phyloP scores from a whole-genome alignment of 2,797 vertebrate species.

The Acanthopagrus latus region DNA sequence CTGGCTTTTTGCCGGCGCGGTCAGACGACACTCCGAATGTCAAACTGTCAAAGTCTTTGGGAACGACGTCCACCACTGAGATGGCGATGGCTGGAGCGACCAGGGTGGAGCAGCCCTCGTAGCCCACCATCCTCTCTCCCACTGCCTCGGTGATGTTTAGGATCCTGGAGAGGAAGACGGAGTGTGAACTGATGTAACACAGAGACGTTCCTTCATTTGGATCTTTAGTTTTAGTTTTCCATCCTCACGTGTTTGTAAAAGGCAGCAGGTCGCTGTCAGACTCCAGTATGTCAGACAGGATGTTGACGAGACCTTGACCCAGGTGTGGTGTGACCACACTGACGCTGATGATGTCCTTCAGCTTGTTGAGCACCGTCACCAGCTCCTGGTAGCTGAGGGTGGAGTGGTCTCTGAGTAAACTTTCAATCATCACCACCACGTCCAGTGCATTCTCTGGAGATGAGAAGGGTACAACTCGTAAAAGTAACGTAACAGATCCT shows the following conservation, averaged over 20 bases:
- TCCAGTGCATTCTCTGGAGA: conserved; percentile 87
- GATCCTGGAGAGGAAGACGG: conserved; percentile 81
- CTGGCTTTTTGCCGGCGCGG: conserved; percentile 66
- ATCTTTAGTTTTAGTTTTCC: not conserved
- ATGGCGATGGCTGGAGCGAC: conserved; percentile 80
- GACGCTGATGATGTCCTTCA: conserved; percentile 80
- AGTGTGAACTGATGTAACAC: not conserved
- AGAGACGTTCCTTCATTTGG: not conserved
- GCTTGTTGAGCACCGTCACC: conserved; percentile 85
- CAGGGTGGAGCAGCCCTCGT: conserved; percentile 78
- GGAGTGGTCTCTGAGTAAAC: conserved; percentile 78
- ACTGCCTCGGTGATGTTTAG: conserved; percentile 87
- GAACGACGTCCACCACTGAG: conserved; percentile 81
- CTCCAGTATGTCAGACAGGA: conserved; percentile 85
- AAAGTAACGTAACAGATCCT: not conserved
- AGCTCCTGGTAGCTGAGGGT: conserved; percentile 80
- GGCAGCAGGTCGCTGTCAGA: conserved; percentile 80
- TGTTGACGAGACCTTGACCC: conserved; percentile 82
- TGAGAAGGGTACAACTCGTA: not conserved
- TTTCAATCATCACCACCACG: conserved; percentile 85
- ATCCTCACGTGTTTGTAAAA: conserved; percentile 88
- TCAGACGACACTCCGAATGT: conserved; percentile 87
- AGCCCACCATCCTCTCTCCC: conserved; percentile 86
- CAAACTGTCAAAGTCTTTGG: conserved; percentile 80
- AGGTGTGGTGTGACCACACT: conserved; percentile 78